Conservation (phyloP, 2,797 vertebrate genomes). For the Pitangus sulphuratus region DNA sequence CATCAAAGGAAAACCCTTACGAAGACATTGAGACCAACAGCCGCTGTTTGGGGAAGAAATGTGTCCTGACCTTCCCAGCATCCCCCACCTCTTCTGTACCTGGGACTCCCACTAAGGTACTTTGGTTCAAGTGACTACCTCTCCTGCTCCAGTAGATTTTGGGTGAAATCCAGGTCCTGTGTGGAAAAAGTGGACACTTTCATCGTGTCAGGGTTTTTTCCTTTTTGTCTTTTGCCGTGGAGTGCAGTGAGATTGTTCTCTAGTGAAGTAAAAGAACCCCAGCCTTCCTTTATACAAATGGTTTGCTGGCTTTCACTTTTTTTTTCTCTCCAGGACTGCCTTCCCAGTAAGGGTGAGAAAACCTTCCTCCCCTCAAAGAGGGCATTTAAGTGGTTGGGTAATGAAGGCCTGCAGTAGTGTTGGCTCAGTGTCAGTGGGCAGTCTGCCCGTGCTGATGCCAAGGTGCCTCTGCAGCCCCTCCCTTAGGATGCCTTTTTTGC, state of each 20-base stretch:
- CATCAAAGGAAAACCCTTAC: constrained; percentile 96
- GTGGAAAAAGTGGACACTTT: neutral
- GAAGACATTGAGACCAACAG: constrained; percentile 95
- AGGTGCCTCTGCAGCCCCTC: neutral
- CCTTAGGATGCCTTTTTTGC: neutral
- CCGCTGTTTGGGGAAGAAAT: constrained; percentile 83
- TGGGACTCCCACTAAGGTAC: constrained; percentile 89
- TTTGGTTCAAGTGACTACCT: neutral
- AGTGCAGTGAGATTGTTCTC: neutral
- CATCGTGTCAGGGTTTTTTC: neutral
- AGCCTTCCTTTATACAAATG: neutral
- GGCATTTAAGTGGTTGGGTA: neutral
- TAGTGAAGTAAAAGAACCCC: neutral
- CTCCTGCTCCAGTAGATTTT: neutral
- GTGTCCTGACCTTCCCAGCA: constrained; percentile 80
- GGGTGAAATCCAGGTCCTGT: neutral
- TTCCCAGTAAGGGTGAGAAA: neutral
- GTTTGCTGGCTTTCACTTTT: neutral
- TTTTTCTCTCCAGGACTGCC: neutral
- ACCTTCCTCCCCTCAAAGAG: neutral
- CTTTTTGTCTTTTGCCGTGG: neutral
- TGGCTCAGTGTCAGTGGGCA: neutral
- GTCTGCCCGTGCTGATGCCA: neutral
- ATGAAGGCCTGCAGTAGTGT: neutral
- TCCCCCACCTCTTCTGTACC: constrained; percentile 84